These are phyloP conservation scores for Centropus bengalensis DNA, from an alignment of 2,113 vertebrate genomes.

Conservation along the genomic window DNA sequence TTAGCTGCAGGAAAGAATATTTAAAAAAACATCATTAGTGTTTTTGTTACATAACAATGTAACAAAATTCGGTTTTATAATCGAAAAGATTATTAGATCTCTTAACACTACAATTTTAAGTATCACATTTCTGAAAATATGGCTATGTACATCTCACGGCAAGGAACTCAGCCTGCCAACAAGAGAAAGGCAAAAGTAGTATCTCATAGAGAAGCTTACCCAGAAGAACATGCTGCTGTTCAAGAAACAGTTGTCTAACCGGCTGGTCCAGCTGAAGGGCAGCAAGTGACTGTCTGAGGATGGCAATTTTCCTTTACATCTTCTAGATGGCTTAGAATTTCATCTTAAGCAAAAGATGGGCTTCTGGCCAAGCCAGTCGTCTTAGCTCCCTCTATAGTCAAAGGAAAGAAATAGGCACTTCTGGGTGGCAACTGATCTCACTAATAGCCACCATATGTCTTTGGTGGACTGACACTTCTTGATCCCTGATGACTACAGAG, in stretches of 20 bases:
- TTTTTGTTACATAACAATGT: too few species aligned
- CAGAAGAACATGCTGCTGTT: neutral
- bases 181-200: neutral
- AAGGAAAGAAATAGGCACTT: neutral
- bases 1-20: neutral
- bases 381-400: conserved; percentile 31
- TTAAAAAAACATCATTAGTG: neutral
- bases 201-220: neutral
- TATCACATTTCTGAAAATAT: neutral
- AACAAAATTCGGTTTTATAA: too few species aligned
- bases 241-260: neutral
- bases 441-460: neutral
- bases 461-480: neutral
- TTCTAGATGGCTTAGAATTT: neutral
- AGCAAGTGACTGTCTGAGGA: neutral
- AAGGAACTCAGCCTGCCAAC: neutral
- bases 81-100: neutral
- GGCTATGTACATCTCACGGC: neutral
- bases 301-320: neutral
- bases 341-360: neutral
- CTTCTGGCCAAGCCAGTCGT: neutral
- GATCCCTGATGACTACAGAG: neutral
- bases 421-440: neutral
- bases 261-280: neutral
- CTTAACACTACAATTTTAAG: neutral